phyloP scores from a whole-genome alignment of 2,888 invertebrate genomes.

The Eremobia ochroleuca region DNA sequence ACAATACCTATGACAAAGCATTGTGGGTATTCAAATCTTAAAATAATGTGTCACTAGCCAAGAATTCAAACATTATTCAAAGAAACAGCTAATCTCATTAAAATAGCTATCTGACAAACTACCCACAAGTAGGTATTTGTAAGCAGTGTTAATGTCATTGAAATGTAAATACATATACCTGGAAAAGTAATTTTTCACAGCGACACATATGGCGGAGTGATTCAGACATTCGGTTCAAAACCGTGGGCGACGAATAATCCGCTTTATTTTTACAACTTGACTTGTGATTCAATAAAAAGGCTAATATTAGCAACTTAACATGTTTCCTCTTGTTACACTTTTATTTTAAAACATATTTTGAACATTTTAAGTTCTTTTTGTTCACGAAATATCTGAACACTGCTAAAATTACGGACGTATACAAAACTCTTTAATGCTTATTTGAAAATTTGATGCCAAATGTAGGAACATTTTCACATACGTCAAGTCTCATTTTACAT shows the following conservation, averaged over 20 bases:
- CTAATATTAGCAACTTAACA: constrained; percentile 76
- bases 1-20: background rate
- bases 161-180: constrained; percentile 73
- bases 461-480: constrained; percentile 12
- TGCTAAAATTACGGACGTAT: constrained; percentile 47
- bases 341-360: constrained; percentile 48
- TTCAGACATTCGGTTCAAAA: constrained; percentile 74
- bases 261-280: constrained; percentile 82
- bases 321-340: constrained; percentile 54
- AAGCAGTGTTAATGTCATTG: constrained; percentile 65
- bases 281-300: constrained; percentile 81
- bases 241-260: constrained; percentile 82
- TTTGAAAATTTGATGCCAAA: constrained; percentile 50
- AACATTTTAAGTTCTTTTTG: constrained; percentile 51
- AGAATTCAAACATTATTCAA: constrained; percentile 35
- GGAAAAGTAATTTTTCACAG: constrained; percentile 76
- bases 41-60: constrained; percentile 12
- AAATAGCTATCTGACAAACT: constrained; percentile 52
- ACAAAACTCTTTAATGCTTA: constrained; percentile 38
- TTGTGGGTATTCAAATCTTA: background rate
- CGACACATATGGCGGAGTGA: constrained; percentile 74
- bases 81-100: constrained; percentile 59
- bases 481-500: constrained; percentile 35
- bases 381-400: constrained; percentile 38
- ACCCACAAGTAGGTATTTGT: constrained; percentile 31